Base-by-base conservation (phyloP, 2,797 vertebrate species). In the Myotis myotis region DNA sequence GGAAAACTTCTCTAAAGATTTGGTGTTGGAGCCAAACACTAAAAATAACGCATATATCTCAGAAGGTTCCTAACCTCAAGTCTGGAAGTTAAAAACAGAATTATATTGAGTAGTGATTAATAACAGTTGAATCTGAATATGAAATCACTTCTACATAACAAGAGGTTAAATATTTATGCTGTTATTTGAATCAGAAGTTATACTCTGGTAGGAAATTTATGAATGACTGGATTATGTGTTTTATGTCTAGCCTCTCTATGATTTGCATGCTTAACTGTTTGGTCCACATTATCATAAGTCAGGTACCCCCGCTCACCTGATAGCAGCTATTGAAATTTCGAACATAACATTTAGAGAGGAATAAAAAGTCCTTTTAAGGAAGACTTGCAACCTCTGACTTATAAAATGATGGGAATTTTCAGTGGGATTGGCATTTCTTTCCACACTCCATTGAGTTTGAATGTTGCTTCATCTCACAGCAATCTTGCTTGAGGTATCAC, bases 111-210 rank as follows among this genome's bases (percentile, higher is more conserved):
- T 19, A 90, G 81, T 90, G 51, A 87, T 89, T 95, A 91, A 64
- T 94, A 91, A 87, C 30, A 57, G 49, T 78, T 47, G 33, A 71
- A 90, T 36, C 51, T 30, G 74, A 95, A 82, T 79, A 51, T 4
- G 8, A 78, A 89, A 79, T 88, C 87, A 51, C 20, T 74, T 81
- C 81, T 64, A 22, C 3, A n/a, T 15, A 93, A 84, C 36, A 75
- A 91, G 41, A 87, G 41, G 38, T 91, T 93, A 95, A 95, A 89
- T 93, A 95, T 90, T 93, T 87, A 85, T 70, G 78, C 47, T 92
- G 68, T 72, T 93, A 57, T 93, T 71, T 87, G 78, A 93, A 55
- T 92, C 49, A 92, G 84, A 89, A 92, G 76, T 64, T 74, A 72
- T 20, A 51, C 20, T 70, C n/a, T 41, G 11, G 47, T 60, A 85